Evolutionary conservation across 1,140 invertebrate genomes (phyloP), one percentile per base, ranked within the genome.

Genomic region (Sycophila sp.): DNA sequence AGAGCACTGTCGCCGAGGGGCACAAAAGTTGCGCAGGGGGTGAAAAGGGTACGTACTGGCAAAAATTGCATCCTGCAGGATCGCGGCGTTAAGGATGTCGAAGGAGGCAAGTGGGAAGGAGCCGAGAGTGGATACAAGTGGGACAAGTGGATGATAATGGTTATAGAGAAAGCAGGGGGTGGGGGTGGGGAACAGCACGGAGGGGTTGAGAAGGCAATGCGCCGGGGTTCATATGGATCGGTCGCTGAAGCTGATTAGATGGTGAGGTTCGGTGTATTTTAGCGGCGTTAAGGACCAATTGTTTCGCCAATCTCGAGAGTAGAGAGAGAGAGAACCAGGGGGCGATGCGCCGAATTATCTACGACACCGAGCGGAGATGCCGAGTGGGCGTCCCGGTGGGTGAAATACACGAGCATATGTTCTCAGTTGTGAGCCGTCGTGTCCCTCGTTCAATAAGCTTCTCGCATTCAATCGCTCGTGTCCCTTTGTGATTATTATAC

Each of bases 281-380:
- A 15, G 15, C 49, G 8, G 11, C n/a, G 49, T 24, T 30, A 30
- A 53, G 26, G 26, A 26, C 49, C 49, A 53, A 53, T 53, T 53
- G 49, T 53, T 53, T 49, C 22, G 45, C 45, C 45, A 49, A 49
- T 49, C 45, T 49, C n/a, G 45, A n/a, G 45, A 49, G 45, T 49
- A 24, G 45, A 17, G n/a, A 15, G 45, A 49, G 45, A n/a, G n/a
- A n/a, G n/a, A n/a, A n/a, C n/a, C n/a, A n/a, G n/a, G n/a, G n/a
- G n/a, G n/a, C n/a, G n/a, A n/a, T n/a, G n/a, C n/a, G n/a, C n/a
- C n/a, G n/a, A n/a, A n/a, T n/a, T n/a, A n/a, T n/a, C n/a, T n/a
- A n/a, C n/a, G n/a, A n/a, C n/a, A n/a, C n/a, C n/a, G n/a, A n/a
- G n/a, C n/a, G n/a, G n/a, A n/a, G n/a, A n/a, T n/a, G n/a, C n/a